phyloP scores from a whole-genome alignment of 2,888 invertebrate genomes.

The Orchesella flavescens region DNA sequence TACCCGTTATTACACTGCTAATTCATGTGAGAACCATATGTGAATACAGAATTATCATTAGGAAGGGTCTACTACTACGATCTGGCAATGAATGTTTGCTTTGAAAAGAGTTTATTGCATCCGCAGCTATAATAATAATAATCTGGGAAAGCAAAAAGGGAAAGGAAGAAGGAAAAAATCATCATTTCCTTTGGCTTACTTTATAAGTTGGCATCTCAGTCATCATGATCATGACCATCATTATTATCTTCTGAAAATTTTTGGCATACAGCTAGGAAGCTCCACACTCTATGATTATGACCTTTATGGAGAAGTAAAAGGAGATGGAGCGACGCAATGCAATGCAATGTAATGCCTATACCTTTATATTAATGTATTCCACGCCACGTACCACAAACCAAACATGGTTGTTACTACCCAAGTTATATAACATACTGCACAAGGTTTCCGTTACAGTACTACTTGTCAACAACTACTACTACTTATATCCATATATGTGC shows the following conservation, averaged over 20 bases:
- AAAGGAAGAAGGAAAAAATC: constrained; percentile 35
- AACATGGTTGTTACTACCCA: too few species aligned
- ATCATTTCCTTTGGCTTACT: constrained; percentile 45
- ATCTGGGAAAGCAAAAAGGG: constrained; percentile 22
- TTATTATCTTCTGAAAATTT: constrained; percentile 43
- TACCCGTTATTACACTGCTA: neutral
- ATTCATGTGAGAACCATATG: constrained; percentile 44
- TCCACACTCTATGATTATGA: constrained; percentile 35
- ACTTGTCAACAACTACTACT: too few species aligned
- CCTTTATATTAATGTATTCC: too few species aligned
- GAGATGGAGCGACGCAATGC: neutral
- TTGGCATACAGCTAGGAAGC: constrained; percentile 28
- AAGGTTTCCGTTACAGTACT: too few species aligned
- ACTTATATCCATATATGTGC: too few species aligned
- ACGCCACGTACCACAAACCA: too few species aligned
- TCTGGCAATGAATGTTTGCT: constrained; percentile 57
- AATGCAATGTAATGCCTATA: too few species aligned
- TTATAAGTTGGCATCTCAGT: constrained; percentile 39
- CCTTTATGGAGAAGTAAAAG: constrained; percentile 42
- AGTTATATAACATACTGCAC: too few species aligned
- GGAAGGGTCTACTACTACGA: constrained; percentile 45
- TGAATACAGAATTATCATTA: constrained; percentile 47
- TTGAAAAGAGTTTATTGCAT: constrained; percentile 62
- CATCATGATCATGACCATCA: constrained; percentile 40
- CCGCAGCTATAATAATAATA: constrained; percentile 55